Conservation (phyloP, 2,797 vertebrate genomes). For the Rhinoraja longicauda region DNA sequence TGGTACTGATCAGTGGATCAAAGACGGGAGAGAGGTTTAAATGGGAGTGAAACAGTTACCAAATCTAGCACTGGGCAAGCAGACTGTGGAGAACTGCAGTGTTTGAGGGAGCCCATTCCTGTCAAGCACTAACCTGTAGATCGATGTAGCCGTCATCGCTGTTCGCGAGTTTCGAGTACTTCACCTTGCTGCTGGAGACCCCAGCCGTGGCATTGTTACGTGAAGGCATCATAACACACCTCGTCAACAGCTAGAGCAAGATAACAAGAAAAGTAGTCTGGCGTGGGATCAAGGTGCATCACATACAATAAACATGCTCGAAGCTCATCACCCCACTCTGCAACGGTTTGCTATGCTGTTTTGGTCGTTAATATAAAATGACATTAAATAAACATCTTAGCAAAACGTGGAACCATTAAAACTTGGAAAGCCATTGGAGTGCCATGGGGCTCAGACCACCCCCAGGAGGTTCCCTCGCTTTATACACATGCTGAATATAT, state of each 20-base stretch:
- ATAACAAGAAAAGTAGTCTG: not conserved
- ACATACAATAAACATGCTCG: not conserved
- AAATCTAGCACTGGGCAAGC: not conserved
- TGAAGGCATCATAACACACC: constrained; percentile 69
- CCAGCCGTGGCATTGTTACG: constrained; percentile 66
- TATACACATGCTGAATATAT: not conserved
- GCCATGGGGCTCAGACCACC: not conserved
- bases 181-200: constrained; percentile 70
- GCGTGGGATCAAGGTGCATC: too few relatives aligned
- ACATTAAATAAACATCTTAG: not conserved
- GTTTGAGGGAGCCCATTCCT: not conserved
- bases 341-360: not conserved
- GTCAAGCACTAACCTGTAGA: constrained; percentile 68
- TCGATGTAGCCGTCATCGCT: constrained; percentile 93
- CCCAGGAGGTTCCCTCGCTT: not conserved
- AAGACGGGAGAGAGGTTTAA: not conserved
- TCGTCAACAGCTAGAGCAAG: not conserved
- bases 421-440: not conserved
- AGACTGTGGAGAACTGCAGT: not conserved
- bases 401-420: not conserved
- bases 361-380: not conserved
- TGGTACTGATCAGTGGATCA: not conserved
- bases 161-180: constrained; percentile 80
- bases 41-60: too few relatives aligned
- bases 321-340: not conserved